These are phyloP conservation scores for Brachionus koreanus DNA, from an alignment of 1,140 invertebrate genomes.

Conservation along the genomic window DNA sequence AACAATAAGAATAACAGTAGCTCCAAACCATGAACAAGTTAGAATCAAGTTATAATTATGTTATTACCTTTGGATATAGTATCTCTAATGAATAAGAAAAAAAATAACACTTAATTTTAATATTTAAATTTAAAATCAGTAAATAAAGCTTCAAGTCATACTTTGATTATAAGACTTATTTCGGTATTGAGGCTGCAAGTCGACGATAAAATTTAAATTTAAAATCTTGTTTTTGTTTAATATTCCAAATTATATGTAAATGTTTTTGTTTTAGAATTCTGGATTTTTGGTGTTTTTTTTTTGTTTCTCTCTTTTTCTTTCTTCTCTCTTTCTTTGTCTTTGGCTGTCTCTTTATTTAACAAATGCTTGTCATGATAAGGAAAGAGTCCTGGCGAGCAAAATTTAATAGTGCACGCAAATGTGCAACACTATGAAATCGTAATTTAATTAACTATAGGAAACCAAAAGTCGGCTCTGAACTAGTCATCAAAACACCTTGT, in stretches of 20 bases:
- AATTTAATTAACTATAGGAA: slow-evolving; percentile 10
- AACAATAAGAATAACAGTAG: slow-evolving; percentile 26
- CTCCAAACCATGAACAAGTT: slow-evolving; percentile 25
- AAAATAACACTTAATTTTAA: slow-evolving; percentile 37
- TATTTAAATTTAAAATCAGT: slow-evolving; percentile 25
- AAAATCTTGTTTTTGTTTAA: slow-evolving; percentile 36
- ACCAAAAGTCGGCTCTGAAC: not conserved
- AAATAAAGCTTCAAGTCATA: slow-evolving; percentile 14
- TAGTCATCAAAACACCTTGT: not conserved
- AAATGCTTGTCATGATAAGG: not conserved
- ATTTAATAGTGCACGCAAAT: not conserved
- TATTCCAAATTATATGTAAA: not conserved
- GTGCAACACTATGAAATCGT: not conserved
- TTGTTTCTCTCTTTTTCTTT: not conserved
- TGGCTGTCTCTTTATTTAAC: not conserved
- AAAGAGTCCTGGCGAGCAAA: not conserved
- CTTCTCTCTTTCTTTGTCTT: not conserved
- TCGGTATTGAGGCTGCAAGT: not conserved
- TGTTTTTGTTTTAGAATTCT: not conserved
- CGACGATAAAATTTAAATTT: slow-evolving; percentile 23
- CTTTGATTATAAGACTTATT: slow-evolving; percentile 1
- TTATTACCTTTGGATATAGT: slow-evolving; percentile 41
- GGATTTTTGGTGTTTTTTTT: not conserved
- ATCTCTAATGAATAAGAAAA: not conserved
- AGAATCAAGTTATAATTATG: slow-evolving; percentile 42